These are phyloP conservation scores for Agriopis aurantiaria DNA, from an alignment of 2,888 invertebrate genomes.

Conservation along the genomic window DNA sequence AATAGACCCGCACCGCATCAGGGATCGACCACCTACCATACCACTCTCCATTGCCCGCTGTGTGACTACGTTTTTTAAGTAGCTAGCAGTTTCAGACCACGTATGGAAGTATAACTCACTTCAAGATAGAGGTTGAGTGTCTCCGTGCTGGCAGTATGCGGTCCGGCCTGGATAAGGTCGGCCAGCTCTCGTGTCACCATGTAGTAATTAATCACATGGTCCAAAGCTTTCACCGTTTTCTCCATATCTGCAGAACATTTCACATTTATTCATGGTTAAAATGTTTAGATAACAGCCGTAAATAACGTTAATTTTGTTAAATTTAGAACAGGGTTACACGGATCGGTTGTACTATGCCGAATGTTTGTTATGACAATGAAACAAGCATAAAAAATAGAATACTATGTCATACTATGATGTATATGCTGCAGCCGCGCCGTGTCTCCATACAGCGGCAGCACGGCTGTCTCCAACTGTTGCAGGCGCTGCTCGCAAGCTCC, in stretches of 20 bases:
- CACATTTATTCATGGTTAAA: background rate
- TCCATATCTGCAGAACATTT: slow-evolving; percentile 91
- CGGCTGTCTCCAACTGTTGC: slow-evolving; percentile 95
- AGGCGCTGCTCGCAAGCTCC: slow-evolving; percentile 96
- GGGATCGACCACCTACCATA: too few relatives aligned
- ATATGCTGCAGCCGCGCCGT: slow-evolving; percentile 96
- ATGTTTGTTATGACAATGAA: too few relatives aligned
- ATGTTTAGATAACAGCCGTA: too few relatives aligned
- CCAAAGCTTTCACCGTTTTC: slow-evolving; percentile 93
- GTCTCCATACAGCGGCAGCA: slow-evolving; percentile 97
- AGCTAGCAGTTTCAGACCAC: too few relatives aligned
- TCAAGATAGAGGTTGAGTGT: slow-evolving; percentile 82
- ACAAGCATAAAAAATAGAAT: background rate
- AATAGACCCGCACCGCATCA: too few relatives aligned
- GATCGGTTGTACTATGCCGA: too few relatives aligned
- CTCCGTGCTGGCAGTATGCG: slow-evolving; percentile 88
- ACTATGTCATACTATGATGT: slow-evolving; percentile 94
- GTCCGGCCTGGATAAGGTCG: slow-evolving; percentile 93
- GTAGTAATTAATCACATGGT: slow-evolving; percentile 98
- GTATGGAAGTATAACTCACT: slow-evolving; percentile 60
- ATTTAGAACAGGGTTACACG: too few relatives aligned
- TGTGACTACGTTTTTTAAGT: too few relatives aligned
- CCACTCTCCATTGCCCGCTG: too few relatives aligned
- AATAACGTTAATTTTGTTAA: too few relatives aligned
- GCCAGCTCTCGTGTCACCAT: slow-evolving; percentile 97